Base-by-base conservation (phyloP, 2,797 vertebrate genomes). In the Bufotes viridis region DNA sequence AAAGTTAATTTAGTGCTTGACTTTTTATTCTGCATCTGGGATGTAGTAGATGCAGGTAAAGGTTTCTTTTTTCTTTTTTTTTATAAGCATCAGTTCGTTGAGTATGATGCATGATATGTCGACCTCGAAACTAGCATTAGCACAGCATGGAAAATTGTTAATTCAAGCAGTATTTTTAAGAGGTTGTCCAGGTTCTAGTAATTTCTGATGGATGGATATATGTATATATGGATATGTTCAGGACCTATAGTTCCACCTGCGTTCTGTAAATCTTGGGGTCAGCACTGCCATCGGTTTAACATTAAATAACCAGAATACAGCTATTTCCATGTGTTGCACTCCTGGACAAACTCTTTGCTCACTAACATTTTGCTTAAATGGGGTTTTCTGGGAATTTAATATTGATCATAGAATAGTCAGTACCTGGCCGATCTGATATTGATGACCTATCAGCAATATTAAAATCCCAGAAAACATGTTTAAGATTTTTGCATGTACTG, bases 11-110 rank as follows among this genome's bases (percentile, higher is more conserved):
- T 60, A 15, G 76, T 26, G 8, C 57, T 24, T 78, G 76, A 57
- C 42, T 42, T 5, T 26, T 78, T 78, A 57, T 78, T 26, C 51
- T 78, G 51, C 76, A 14, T 78, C 76, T 78, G 53, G 76, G 51
- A 78, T 78, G 76, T 26, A 15, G 18, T 67, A 70, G 63, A 82
- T 61, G 42, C 53, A 84, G 82, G 82, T 84, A 84, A 84, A 5
- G 58, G 15, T 18, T 60, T 2, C 1, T 60, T 15, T 60, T 60
- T 60, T n/a, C n/a, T n/a, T 10, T 26, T 70, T 79, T 22, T 29
- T 58, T 18, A 24, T n/a, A 10, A 22, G 10, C 49, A 4, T 69
- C 1, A 14, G 15, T 55, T 78, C 22, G 29, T 63, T 49, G 11
- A 51, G 5, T 51, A 78, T 53, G 51, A 78, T n/a, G 55, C 26